Evolutionary conservation across 2,113 vertebrate species (phyloP).

Genomic region (Chrysemys picta): DNA sequence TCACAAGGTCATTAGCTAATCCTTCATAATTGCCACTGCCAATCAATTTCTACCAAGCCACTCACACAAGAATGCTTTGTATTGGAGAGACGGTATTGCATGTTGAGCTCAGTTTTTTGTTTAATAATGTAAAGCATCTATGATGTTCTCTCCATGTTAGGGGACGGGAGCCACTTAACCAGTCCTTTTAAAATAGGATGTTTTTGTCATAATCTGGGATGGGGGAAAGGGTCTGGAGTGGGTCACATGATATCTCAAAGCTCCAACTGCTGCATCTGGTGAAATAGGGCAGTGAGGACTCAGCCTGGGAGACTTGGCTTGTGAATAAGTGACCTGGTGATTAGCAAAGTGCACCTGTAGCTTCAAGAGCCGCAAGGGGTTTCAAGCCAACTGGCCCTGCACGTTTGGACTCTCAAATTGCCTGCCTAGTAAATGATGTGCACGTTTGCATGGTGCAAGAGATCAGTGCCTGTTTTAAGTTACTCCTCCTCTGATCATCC

Average conservation of each 20-base stretch:
- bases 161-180: neutral
- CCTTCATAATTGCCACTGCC: neutral
- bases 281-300: neutral
- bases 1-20: neutral
- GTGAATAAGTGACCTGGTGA: neutral
- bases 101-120: neutral
- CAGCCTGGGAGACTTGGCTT: neutral
- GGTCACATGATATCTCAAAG: neutral
- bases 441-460: neutral
- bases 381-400: neutral
- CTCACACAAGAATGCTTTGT: neutral
- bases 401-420: neutral
- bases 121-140: neutral
- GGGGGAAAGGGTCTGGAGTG: neutral
- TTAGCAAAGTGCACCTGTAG: neutral
- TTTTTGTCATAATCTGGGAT: neutral
- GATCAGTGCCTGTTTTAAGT: neutral
- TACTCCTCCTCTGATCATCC: neutral
- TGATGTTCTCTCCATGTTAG: neutral
- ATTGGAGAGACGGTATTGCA: neutral
- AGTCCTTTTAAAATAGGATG: neutral
- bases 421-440: rapidly evolving
- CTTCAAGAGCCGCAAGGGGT: neutral
- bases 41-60: neutral
- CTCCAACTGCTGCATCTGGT: neutral